phyloP scores from a whole-genome alignment of 2,113 vertebrate species.

The Malurus elegans region DNA sequence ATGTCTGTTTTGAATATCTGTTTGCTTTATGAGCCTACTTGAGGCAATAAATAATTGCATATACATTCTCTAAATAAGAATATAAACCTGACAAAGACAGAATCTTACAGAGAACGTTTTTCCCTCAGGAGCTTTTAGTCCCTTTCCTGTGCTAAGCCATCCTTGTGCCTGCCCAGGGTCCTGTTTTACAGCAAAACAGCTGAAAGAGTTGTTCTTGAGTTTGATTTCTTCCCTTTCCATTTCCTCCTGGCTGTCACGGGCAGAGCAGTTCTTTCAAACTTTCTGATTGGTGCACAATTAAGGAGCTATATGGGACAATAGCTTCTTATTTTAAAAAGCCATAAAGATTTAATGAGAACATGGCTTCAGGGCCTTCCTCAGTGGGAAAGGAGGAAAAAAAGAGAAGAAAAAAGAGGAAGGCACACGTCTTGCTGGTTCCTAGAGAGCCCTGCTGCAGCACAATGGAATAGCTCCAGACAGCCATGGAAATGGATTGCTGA shows the following conservation, averaged over 20 bases:
- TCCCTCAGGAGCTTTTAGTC: not conserved
- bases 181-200: not conserved
- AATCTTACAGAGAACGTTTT: not conserved
- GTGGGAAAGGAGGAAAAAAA: not conserved
- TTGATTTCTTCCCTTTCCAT: not conserved
- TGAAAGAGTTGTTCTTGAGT: not conserved
- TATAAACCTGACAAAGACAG: not conserved
- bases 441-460: conserved; percentile 37
- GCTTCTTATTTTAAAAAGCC: conserved; percentile 48
- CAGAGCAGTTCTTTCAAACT: not conserved
- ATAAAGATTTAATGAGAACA: conserved; percentile 70
- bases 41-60: not conserved
- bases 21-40: not conserved
- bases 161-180: not conserved
- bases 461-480: conserved; percentile 29
- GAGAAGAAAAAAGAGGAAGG: not conserved
- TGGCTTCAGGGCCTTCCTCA: conserved; percentile 59
- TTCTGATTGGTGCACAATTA: conserved; percentile 64
- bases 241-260: not conserved
- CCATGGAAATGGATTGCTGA: conserved; percentile 36
- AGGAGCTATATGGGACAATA: conserved; percentile 65
- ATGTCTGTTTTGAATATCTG: not conserved
- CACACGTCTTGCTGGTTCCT: not conserved
- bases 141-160: not conserved
- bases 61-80: not conserved